These are phyloP conservation scores for Dendroctonus ponderosae DNA, from an alignment of 1,140 invertebrate genomes.

Conservation along the genomic window DNA sequence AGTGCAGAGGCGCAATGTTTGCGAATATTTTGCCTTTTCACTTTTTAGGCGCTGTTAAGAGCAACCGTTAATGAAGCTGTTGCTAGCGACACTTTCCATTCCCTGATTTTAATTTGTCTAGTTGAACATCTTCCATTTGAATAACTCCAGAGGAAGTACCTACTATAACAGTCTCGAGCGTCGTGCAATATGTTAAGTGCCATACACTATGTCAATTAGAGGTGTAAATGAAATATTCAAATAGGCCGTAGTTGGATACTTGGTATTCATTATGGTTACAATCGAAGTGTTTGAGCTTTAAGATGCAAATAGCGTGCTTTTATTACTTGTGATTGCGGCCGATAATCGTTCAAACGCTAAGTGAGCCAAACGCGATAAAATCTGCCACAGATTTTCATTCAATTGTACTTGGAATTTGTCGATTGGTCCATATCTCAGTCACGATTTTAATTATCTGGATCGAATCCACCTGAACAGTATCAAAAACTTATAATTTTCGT, in stretches of 20 bases:
- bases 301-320: constrained; percentile 11
- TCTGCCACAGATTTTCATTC: not conserved
- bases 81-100: too few relatives aligned
- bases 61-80: too few relatives aligned
- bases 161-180: not conserved
- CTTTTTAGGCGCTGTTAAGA: too few relatives aligned
- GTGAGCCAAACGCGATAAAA: constrained; percentile 4
- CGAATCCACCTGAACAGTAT: too few relatives aligned
- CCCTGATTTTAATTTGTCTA: too few relatives aligned
- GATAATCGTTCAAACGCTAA: constrained; percentile 9
- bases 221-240: constrained; percentile 19
- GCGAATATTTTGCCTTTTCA: too few relatives aligned
- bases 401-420: too few relatives aligned
- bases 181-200: constrained; percentile 14
- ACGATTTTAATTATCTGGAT: too few relatives aligned
- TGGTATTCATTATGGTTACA: constrained; percentile 9
- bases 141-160: constrained; percentile 11
- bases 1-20: too few relatives aligned
- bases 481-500: too few relatives aligned
- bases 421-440: too few relatives aligned
- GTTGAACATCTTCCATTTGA: not conserved
- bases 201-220: constrained; percentile 9
- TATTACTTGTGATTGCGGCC: constrained; percentile 6
- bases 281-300: constrained; percentile 7
- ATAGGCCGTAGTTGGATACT: constrained; percentile 4